Evolutionary conservation across 2,113 vertebrate species (phyloP), one percentile per base, ranked within the genome.

Genomic region (Notarius quadriscutis): DNA sequence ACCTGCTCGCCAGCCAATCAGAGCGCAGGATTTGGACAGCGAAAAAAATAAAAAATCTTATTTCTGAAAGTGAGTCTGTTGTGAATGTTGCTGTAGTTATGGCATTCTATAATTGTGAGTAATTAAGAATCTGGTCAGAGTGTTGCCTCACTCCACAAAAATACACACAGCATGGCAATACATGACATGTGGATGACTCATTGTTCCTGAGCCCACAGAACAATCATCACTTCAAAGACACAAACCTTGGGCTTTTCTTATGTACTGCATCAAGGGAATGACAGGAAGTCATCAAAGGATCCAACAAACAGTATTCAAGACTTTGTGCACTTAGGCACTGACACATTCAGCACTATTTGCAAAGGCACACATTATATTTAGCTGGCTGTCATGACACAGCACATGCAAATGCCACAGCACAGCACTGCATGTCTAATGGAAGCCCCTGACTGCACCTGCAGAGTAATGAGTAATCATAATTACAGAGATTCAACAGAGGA

Each of bases 161-260:
- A 88, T 87, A 90, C 57, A 83, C 85, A 62, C 89, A 88, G 87
- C 89, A 87, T 86, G 87, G 83, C 60, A 84, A 84, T 84, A 53
- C 84, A 88, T 87, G 89, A 90, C 84, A 90, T 78, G 82, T 81
- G 72, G 85, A 88, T 90, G 89, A 88, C 82, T 88, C 89, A 88
- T 69, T 87, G 75, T 88, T 90, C 86, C 87, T 86, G 77, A 77
- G 86, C 84, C 84, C n/a, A 84, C 81, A 55, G 77, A 90, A 88
- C 85, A 90, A 86, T 90, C 67, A n/a, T 84, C 30, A 82, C 89
- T 88, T 85, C 77, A 90, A 88, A 88, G 65, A 81, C 25, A 77
- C 65, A 88, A 90, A 90, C 83, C 87, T 75, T 85, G 60, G 48
- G 15, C 79, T 63, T 63, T 77, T 75, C 78, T 79, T 80, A 81